These are phyloP conservation scores for Crotophaga sulcirostris DNA, from an alignment of 2,113 vertebrate species.

Conservation along the genomic window DNA sequence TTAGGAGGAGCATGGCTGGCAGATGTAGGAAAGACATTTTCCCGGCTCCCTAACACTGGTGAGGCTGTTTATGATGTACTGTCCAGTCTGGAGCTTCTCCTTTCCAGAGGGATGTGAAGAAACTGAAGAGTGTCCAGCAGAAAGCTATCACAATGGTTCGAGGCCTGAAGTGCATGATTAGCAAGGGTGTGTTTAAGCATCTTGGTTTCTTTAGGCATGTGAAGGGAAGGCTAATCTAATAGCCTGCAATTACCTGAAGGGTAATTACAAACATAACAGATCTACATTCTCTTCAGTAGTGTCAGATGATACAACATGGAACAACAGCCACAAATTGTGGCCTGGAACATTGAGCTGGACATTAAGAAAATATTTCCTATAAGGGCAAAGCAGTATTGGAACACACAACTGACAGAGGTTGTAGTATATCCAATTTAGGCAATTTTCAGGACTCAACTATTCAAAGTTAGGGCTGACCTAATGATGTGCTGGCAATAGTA, in stretches of 20 bases:
- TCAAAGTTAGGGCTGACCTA: neutral
- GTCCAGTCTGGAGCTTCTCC: neutral
- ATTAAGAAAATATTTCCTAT: neutral
- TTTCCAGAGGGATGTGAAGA: neutral
- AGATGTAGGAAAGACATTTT: neutral
- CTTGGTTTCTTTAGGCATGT: neutral
- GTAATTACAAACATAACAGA: neutral
- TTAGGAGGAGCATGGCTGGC: neutral
- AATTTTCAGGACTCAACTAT: neutral
- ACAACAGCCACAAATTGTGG: neutral
- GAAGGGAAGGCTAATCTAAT: neutral
- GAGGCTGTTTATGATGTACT: neutral
- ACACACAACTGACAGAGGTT: neutral
- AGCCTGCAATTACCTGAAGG: neutral
- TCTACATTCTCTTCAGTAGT: neutral
- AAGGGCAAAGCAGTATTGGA: neutral
- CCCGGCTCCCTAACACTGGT: neutral
- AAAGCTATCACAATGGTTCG: neutral
- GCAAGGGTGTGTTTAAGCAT: neutral
- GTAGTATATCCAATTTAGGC: neutral
- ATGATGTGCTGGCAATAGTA: neutral
- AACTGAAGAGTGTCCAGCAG: neutral
- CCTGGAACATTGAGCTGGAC: neutral
- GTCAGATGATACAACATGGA: neutral
- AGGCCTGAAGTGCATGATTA: neutral